Conservation (phyloP, 2,888 invertebrate species). For the Andrena camellia region DNA sequence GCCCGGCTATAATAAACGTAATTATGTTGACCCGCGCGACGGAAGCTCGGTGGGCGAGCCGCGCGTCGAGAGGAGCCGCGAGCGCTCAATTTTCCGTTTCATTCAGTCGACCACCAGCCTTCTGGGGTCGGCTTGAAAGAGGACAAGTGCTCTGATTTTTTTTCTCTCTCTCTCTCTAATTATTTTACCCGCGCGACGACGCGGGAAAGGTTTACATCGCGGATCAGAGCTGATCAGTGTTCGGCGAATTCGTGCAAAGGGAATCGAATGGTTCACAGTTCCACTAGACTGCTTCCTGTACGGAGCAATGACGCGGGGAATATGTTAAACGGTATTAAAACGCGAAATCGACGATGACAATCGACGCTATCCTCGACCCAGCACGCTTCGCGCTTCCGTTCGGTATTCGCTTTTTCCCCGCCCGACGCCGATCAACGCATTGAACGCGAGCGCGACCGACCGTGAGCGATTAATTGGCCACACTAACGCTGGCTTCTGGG, state of each 20-base stretch:
- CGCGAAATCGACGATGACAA: conserved; percentile 1
- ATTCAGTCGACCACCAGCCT: conserved; percentile 5
- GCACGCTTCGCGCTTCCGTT: conserved; percentile 38
- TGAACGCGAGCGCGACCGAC: conserved; percentile 36
- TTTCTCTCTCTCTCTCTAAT: conserved; percentile 19
- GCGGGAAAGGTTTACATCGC: too few relatives aligned
- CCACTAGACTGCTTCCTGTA: too few relatives aligned
- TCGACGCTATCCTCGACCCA: conserved; percentile 34
- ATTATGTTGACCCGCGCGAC: conserved; percentile 40
- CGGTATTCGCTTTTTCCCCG: conserved; percentile 40
- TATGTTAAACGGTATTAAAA: background rate
- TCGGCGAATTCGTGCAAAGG: too few relatives aligned
- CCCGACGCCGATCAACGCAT: conserved; percentile 43
- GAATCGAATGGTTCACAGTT: too few relatives aligned
- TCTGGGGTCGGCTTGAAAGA: conserved; percentile 6
- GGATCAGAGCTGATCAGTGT: too few relatives aligned
- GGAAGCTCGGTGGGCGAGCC: background rate
- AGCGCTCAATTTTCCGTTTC: conserved; percentile 43
- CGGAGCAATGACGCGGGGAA: too few relatives aligned
- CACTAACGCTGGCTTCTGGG: conserved; percentile 38
- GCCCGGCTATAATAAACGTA: conserved; percentile 33
- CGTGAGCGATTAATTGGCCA: conserved; percentile 69
- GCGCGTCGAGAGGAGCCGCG: background rate
- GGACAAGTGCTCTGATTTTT: conserved; percentile 13
- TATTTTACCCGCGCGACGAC: conserved; percentile 1